Base-by-base conservation (phyloP, 1,140 invertebrate genomes). In the Camponotus floridanus region DNA sequence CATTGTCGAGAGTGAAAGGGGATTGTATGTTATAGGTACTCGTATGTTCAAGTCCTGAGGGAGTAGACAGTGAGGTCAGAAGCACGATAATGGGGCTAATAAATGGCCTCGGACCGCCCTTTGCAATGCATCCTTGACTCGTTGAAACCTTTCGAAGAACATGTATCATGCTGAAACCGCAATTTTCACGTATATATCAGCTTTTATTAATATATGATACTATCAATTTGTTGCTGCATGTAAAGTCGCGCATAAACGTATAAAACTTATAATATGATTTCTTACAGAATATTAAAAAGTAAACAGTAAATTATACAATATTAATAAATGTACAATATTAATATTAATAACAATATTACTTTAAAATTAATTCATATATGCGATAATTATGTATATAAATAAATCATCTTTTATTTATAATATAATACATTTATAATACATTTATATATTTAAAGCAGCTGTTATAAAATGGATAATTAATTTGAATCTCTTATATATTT, bases 41-140 rank as follows among this genome's bases (percentile, higher is more conserved):
- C n/a, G n/a, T n/a, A 21, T 78, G 64, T 71, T 86, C 87, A 74
- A 36, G 65, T 87, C 67, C 73, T 76, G 6, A 7, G 65, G n/a
- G 59, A 62, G 26, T 31, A 64, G 78, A 81, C 78, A 74, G 45
- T 79, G 85, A 90, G 86, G 83, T 92, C 86, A 70, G 83, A 87
- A 76, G 78, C 86, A 86, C 64, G 88, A 91, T 92, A 91, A 92
- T 92, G 74, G 91, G 83, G 90, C 91, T 91, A 91, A 92, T 92
- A 92, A 91, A 91, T 91, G 91, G 88, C 76, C 86, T 51, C 26
- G 79, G 81, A 86, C 73, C 67, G 57, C 87, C 88, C 88, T 90
- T 85, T 87, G 84, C 81, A 87, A 86, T 73, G 81, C 61, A 89
- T 68, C 76, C 76, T 76, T 89, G 76, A 74, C 83, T 61, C 70